Percentiles rank a stretch among this genome's conserved stretches.
phyloP scores from a whole-genome alignment of 2,797 vertebrate genomes.

The Phrynocephalus forsythii region DNA sequence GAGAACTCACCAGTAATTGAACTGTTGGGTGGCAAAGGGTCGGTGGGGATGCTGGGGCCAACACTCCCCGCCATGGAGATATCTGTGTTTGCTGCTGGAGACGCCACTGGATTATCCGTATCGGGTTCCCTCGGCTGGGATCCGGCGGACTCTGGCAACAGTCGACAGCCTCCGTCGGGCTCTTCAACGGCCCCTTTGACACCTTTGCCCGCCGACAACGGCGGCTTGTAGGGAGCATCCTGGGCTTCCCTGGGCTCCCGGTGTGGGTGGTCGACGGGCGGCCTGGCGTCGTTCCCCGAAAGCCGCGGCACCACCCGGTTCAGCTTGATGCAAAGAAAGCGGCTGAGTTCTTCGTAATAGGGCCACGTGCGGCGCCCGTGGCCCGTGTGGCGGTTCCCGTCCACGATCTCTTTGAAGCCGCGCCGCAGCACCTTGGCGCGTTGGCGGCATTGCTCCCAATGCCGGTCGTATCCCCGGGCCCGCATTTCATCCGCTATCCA shows the following conservation, averaged over 20 bases:
- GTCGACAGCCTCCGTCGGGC: constrained; percentile 26
- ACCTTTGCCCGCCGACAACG: not conserved
- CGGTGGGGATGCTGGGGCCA: constrained; percentile 30
- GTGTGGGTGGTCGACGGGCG: constrained; percentile 24
- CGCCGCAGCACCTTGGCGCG: constrained; percentile 43
- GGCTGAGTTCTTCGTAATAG: constrained; percentile 36
- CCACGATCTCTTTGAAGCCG: constrained; percentile 45
- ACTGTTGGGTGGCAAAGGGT: constrained; percentile 41
- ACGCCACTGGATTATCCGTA: constrained; percentile 29
- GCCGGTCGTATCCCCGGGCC: constrained; percentile 41
- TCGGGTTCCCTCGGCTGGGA: constrained; percentile 35
- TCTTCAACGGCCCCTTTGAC: constrained; percentile 46
- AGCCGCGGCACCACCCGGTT: constrained; percentile 45
- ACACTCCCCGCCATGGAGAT: constrained; percentile 35
- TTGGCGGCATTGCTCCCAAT: constrained; percentile 41
- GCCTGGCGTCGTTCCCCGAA: constrained; percentile 31
- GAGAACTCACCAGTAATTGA: constrained; percentile 34
- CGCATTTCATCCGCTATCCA: constrained; percentile 46
- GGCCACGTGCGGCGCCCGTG: constrained; percentile 39
- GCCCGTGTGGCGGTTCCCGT: constrained; percentile 31
- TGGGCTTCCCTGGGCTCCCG: constrained; percentile 30
- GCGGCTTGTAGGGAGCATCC: constrained; percentile 22
- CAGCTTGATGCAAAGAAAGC: constrained; percentile 48
- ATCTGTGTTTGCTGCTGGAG: constrained; percentile 35
- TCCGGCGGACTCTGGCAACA: constrained; percentile 24